Evolutionary conservation across 2,797 vertebrate species (phyloP).

Genomic region (Gymnothorax reevesii): DNA sequence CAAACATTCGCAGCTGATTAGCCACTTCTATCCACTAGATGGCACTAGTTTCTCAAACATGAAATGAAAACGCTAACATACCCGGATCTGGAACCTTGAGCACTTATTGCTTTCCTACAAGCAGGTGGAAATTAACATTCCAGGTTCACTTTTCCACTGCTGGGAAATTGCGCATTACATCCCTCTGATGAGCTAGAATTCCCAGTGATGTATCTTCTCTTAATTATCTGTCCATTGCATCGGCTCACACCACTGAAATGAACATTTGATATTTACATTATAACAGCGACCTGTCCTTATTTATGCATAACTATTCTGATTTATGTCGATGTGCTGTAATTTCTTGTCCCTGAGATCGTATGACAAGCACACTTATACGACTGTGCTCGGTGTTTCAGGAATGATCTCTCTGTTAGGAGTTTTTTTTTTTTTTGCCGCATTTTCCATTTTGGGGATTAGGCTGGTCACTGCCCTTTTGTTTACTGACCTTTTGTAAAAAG

Average conservation of each 20-base stretch:
- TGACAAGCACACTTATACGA: not conserved
- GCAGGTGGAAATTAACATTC: not conserved
- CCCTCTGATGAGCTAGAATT: not conserved
- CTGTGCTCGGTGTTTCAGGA: not conserved
- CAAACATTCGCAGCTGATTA: not conserved
- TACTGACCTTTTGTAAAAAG: too few species aligned
- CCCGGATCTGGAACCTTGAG: constrained; percentile 23
- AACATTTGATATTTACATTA: constrained; percentile 2
- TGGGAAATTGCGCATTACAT: constrained; percentile 10
- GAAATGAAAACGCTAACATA: not conserved
- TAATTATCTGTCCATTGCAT: constrained; percentile 12
- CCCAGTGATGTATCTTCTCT: not conserved
- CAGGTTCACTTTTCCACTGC: constrained; percentile 9
- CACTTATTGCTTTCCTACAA: not conserved
- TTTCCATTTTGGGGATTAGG: too few species aligned
- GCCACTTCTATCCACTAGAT: constrained; percentile 26
- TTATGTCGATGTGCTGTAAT: constrained; percentile 1
- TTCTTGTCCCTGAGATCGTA: not conserved
- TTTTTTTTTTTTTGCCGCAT: too few species aligned
- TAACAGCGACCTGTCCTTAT: not conserved
- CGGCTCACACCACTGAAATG: constrained; percentile 5
- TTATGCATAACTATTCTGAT: not conserved
- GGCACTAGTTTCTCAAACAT: constrained; percentile 24
- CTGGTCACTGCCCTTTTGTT: too few species aligned
- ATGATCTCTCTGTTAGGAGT: too few species aligned